phyloP scores from a whole-genome alignment of 2,113 vertebrate species.

The Neolamprologus fasciatus region DNA sequence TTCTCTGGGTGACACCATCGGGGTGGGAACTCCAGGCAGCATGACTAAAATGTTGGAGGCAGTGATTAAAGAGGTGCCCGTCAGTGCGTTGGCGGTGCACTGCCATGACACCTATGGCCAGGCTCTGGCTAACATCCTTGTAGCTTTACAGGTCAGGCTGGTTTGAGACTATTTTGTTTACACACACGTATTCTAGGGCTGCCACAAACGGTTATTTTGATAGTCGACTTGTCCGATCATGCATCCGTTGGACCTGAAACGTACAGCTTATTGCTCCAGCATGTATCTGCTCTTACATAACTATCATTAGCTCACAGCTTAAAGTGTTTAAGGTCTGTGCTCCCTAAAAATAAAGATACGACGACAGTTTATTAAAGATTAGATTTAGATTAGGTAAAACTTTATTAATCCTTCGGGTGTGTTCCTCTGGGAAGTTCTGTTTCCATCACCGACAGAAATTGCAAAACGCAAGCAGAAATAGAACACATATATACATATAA shows the following conservation, averaged over 20 bases:
- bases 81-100: slow-evolving; percentile 87
- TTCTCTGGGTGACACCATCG: slow-evolving; percentile 93
- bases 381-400: neutral
- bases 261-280: neutral
- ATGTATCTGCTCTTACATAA: neutral
- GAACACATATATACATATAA: accelerated
- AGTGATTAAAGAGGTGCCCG: slow-evolving; percentile 83
- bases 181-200: neutral
- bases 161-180: neutral
- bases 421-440: neutral
- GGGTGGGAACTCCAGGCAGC: slow-evolving; percentile 86
- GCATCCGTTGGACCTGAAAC: neutral
- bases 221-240: neutral
- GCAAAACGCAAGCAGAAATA: neutral
- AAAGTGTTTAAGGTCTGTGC: neutral
- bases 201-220: neutral
- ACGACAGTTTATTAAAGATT: neutral
- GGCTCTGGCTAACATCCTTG: slow-evolving; percentile 90
- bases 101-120: slow-evolving; percentile 98
- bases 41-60: slow-evolving; percentile 86
- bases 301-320: accelerated
- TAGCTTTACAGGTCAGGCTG: slow-evolving; percentile 84
- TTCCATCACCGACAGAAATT: neutral
- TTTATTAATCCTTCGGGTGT: neutral
- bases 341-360: neutral